Evolutionary conservation across 2,888 invertebrate species (phyloP).

Genomic region (Apoda limacodes): DNA sequence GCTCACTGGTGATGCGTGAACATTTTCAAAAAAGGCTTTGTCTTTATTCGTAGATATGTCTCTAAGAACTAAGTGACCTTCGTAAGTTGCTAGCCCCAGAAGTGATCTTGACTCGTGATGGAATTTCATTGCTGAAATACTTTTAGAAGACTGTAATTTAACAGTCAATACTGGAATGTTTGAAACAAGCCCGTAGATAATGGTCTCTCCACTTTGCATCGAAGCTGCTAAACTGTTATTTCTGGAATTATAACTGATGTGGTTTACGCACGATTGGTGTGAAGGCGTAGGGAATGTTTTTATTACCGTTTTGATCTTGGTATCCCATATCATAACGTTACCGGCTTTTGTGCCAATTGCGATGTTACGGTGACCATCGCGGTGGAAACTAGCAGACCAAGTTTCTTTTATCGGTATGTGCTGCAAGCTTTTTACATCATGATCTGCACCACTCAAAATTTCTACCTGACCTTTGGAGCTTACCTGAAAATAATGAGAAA

Average conservation of each 20-base stretch:
- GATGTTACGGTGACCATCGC: conserved; percentile 55
- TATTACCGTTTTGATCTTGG: conserved; percentile 52
- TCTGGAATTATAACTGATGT: conserved; percentile 57
- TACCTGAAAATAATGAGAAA: conserved; percentile 37
- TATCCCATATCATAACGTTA: conserved; percentile 62
- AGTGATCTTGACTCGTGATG: conserved; percentile 56
- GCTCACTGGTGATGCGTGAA: conserved; percentile 70
- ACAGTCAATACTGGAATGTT: conserved; percentile 56
- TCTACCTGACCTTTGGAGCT: conserved; percentile 56
- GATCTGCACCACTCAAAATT: conserved; percentile 50
- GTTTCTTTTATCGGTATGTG: conserved; percentile 57
- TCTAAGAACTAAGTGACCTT: conserved; percentile 55
- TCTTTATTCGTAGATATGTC: conserved; percentile 59
- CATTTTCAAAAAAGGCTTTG: conserved; percentile 54
- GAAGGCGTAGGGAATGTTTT: conserved; percentile 55
- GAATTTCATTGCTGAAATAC: conserved; percentile 59
- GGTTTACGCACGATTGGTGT: conserved; percentile 47
- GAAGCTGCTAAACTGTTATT: conserved; percentile 59
- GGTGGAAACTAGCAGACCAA: conserved; percentile 58
- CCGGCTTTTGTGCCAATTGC: conserved; percentile 59
- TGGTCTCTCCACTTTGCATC: conserved; percentile 59
- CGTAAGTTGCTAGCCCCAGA: conserved; percentile 61
- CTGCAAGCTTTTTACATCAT: conserved; percentile 53
- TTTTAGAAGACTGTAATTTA: conserved; percentile 48
- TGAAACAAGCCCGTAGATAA: conserved; percentile 59